Percentiles rank a stretch among this genome's conserved stretches.
These are phyloP conservation scores for Eptesicus fuscus DNA, from an alignment of 2,113 vertebrate genomes.

Conservation along the genomic window DNA sequence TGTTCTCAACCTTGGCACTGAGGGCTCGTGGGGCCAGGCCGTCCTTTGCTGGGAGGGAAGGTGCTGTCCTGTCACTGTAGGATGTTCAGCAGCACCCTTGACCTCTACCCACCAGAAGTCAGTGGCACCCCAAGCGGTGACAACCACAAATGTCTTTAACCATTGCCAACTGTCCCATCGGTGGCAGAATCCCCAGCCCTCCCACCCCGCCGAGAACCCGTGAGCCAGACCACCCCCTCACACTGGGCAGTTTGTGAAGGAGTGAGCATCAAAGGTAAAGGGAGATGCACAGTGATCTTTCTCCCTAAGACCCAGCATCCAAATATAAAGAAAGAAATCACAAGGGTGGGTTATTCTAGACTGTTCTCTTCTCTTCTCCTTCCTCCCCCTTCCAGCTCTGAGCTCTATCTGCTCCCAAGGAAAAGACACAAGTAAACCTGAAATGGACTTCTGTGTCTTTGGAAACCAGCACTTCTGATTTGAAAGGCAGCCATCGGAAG, in stretches of 20 bases:
- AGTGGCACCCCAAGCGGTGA: background rate
- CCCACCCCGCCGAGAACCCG: rapidly evolving
- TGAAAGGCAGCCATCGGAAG: background rate
- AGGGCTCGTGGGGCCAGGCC: rapidly evolving
- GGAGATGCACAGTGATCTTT: background rate
- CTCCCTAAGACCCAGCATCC: background rate
- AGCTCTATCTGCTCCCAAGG: background rate
- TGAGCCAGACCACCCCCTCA: background rate
- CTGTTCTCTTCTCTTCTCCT: background rate
- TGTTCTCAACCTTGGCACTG: background rate
- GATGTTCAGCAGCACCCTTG: background rate
- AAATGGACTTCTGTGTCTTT: background rate
- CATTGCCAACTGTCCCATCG: background rate
- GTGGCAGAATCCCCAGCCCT: background rate
- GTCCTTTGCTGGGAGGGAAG: background rate
- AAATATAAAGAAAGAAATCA: background rate
- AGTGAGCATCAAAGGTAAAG: background rate
- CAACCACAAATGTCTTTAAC: background rate
- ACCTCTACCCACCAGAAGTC: background rate
- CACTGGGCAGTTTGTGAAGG: background rate
- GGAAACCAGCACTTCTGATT: background rate
- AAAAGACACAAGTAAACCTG: background rate
- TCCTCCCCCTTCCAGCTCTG: background rate
- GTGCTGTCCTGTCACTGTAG: rapidly evolving
- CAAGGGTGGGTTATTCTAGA: background rate